These are phyloP conservation scores for Zaprionus lachaisei DNA, from an alignment of 1,140 invertebrate genomes.

Conservation along the genomic window DNA sequence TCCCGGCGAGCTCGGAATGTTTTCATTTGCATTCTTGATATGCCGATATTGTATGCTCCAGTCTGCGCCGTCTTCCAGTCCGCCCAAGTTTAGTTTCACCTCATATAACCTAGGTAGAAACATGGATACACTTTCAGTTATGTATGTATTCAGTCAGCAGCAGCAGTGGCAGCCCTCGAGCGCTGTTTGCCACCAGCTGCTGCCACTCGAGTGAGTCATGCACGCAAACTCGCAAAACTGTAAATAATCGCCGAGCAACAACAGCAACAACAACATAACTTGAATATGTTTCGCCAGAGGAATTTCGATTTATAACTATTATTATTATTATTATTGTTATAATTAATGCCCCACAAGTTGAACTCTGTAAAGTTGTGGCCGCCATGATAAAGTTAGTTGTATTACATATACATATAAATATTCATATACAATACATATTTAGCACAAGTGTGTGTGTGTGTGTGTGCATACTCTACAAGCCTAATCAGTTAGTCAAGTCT, in stretches of 20 bases:
- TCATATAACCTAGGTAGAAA: slow-evolving; percentile 29
- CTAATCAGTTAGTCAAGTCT: slow-evolving; percentile 8
- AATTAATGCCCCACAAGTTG: slow-evolving; percentile 30
- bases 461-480: neutral
- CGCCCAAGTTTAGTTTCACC: slow-evolving; percentile 41
- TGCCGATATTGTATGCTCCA: slow-evolving; percentile 14
- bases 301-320: slow-evolving; percentile 37
- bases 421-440: neutral
- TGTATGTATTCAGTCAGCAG: slow-evolving; percentile 26
- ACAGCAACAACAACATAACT: slow-evolving; percentile 31
- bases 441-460: neutral
- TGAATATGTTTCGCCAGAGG: slow-evolving; percentile 18
- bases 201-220: slow-evolving; percentile 66
- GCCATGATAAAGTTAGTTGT: slow-evolving; percentile 43
- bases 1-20: slow-evolving; percentile 20
- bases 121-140: neutral
- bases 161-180: slow-evolving; percentile 33
- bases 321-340: slow-evolving; percentile 17
- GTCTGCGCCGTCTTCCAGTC: slow-evolving; percentile 10
- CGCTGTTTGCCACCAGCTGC: slow-evolving; percentile 50
- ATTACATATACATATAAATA: slow-evolving; percentile 8
- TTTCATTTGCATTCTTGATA: slow-evolving; percentile 45
- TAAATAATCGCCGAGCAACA: slow-evolving; percentile 26
- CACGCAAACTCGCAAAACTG: slow-evolving; percentile 66
- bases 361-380: slow-evolving; percentile 32